These are phyloP conservation scores for Corydoras sp. DNA, from an alignment of 2,113 vertebrate genomes.

Conservation along the genomic window DNA sequence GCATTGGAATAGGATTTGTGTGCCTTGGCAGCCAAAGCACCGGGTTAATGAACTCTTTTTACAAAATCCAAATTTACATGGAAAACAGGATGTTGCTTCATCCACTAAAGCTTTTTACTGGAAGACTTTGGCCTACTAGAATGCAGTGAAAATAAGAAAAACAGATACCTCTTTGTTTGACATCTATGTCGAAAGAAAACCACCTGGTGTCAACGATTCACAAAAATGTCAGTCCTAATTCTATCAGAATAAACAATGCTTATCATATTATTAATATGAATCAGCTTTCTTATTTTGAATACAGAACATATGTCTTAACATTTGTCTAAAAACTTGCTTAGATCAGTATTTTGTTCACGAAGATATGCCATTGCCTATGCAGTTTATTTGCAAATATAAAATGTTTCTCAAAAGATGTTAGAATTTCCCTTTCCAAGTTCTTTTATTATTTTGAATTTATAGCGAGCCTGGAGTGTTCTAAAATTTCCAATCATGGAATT, in stretches of 20 bases:
- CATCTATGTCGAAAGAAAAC: neutral
- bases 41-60: constrained; percentile 11
- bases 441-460: too few species aligned
- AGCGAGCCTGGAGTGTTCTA: too few species aligned
- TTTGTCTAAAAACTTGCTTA: too few species aligned
- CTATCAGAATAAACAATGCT: neutral
- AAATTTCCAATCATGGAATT: too few species aligned
- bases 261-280: too few species aligned
- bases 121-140: constrained; percentile 18
- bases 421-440: too few species aligned
- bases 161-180: constrained; percentile 3
- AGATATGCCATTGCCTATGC: too few species aligned
- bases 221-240: neutral
- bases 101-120: constrained; percentile 21
- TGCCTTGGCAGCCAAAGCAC: constrained; percentile 2
- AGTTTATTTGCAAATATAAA: too few species aligned
- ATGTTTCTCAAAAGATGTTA: too few species aligned
- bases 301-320: too few species aligned
- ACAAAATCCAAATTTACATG: constrained; percentile 31
- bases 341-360: too few species aligned
- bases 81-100: constrained; percentile 44
- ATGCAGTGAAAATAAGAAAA: neutral
- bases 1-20: constrained; percentile 12
- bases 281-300: too few species aligned
- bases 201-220: neutral